These are phyloP conservation scores for Tenthredo scrophulariae DNA, from an alignment of 2,888 invertebrate species.

Conservation along the genomic window DNA sequence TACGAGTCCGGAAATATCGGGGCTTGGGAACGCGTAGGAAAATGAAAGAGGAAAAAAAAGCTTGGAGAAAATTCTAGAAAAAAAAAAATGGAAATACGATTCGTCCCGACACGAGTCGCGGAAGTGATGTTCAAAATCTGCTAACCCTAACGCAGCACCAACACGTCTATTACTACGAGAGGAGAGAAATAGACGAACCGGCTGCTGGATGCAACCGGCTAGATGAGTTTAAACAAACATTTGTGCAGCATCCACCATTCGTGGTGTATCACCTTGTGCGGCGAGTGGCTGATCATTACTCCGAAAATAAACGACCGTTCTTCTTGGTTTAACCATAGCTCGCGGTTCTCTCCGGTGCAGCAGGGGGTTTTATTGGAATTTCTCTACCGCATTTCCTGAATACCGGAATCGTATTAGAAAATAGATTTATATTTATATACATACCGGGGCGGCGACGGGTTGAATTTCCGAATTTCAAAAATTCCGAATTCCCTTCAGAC, in stretches of 20 bases:
- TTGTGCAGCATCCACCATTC: conserved; percentile 7
- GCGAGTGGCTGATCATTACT: conserved; percentile 50
- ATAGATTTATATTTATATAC: neutral
- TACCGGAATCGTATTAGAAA: neutral
- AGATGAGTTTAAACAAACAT: conserved; percentile 46
- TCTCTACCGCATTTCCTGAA: conserved; percentile 7
- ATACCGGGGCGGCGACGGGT: neutral
- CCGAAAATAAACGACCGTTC: conserved; percentile 40
- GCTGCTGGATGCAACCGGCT: conserved; percentile 15
- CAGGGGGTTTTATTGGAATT: neutral
- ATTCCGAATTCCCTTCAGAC: neutral
- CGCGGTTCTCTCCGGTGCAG: too few relatives aligned
- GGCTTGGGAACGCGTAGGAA: neutral
- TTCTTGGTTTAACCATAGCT: neutral
- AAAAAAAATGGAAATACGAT: neutral
- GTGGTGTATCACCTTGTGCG: conserved; percentile 38
- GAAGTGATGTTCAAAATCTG: conserved; percentile 6
- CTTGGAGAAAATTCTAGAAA: neutral
- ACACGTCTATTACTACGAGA: neutral
- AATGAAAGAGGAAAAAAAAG: neutral
- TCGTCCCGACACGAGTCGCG: neutral
- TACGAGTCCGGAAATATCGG: neutral
- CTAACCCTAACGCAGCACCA: neutral
- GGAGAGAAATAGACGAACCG: conserved; percentile 41
- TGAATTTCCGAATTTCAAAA: neutral